A percentile compares a stretch with the other conserved stretches of the same genome.
Conservation (phyloP, 64 coral and sea anemone genomes). For the Porites lutea region DNA sequence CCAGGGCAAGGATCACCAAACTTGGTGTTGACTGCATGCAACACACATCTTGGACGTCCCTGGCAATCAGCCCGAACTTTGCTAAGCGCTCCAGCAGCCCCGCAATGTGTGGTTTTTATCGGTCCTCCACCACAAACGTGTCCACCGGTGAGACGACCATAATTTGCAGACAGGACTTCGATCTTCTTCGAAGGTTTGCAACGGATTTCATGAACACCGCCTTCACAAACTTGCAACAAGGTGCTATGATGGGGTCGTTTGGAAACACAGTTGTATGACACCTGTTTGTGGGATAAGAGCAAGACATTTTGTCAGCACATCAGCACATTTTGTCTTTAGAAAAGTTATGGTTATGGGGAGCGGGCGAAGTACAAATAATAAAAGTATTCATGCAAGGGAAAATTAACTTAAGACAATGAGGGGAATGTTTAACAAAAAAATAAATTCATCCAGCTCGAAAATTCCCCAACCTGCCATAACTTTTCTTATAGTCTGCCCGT, state of each 20-base stretch:
- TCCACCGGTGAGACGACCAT: slow-evolving; percentile 1
- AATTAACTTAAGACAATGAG: too few relatives aligned
- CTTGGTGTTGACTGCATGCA: neutral
- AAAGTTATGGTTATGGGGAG: too few relatives aligned
- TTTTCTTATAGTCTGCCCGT: too few relatives aligned
- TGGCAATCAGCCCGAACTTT: neutral
- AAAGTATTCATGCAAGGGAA: too few relatives aligned
- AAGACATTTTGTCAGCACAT: too few relatives aligned
- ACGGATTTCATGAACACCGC: neutral
- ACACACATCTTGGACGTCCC: neutral
- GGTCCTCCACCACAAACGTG: neutral
- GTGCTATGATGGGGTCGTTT: neutral
- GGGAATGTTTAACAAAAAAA: too few relatives aligned
- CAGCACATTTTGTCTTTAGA: too few relatives aligned
- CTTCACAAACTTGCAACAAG: neutral
- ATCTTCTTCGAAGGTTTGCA: neutral
- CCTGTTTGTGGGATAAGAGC: neutral
- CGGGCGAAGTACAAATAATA: too few relatives aligned
- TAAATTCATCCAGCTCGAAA: too few relatives aligned
- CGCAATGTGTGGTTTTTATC: neutral
- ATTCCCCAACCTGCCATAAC: too few relatives aligned
- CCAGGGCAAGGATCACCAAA: slow-evolving; percentile 12
- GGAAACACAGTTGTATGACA: neutral
- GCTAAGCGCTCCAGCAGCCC: neutral
- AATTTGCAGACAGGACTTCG: neutral